Percentiles rank a stretch among this genome's conserved stretches.
Conservation (phyloP, 2,113 vertebrate species). For the Melanerpes aurifrons region DNA sequence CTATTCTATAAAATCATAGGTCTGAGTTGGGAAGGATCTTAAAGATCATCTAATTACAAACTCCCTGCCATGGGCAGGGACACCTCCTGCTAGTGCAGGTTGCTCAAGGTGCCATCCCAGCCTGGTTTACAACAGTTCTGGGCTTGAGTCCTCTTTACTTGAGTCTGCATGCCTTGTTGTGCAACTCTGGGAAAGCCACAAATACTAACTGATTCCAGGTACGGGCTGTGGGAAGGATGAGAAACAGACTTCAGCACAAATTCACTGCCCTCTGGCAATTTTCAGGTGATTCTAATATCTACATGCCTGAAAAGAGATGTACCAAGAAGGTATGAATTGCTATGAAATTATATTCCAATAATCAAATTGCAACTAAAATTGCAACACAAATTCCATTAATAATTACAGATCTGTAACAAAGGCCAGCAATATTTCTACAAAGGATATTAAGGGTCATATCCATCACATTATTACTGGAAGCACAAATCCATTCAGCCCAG, state of each 20-base stretch:
- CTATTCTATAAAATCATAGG: neutral
- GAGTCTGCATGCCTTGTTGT: neutral
- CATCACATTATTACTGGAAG: neutral
- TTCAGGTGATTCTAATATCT: neutral
- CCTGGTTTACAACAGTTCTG: too few species aligned
- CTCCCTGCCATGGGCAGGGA: too few species aligned
- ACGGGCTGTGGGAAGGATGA: neutral
- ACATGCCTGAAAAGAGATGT: neutral
- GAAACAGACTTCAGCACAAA: neutral
- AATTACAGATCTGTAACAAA: neutral
- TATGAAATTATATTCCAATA: neutral
- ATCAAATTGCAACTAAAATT: neutral
- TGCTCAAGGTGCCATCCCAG: too few species aligned
- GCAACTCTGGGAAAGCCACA: neutral
- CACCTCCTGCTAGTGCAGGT: too few species aligned
- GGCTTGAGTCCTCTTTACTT: neutral
- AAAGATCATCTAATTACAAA: too few species aligned
- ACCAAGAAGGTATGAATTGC: neutral
- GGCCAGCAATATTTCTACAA: neutral
- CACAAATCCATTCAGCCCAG: neutral
- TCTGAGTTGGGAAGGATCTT: too few species aligned
- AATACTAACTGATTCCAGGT: neutral
- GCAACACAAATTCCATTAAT: neutral
- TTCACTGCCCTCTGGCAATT: neutral
- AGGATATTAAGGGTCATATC: neutral